These are phyloP conservation scores for Limnephilus auricula DNA, from an alignment of 2,888 invertebrate species.

Conservation along the genomic window DNA sequence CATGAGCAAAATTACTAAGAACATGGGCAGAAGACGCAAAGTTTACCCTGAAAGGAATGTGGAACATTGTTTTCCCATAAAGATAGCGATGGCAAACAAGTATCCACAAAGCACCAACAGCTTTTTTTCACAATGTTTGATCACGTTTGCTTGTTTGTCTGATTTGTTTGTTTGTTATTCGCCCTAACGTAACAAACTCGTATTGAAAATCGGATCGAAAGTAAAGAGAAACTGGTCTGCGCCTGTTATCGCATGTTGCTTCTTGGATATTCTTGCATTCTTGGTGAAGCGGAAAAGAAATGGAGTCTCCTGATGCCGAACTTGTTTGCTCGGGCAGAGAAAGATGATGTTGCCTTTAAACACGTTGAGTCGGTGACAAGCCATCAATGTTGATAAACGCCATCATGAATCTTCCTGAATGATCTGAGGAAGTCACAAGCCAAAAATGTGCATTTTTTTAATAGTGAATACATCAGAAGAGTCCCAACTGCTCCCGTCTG, in stretches of 20 bases:
- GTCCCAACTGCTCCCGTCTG: too few relatives aligned
- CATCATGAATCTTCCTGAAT: neutral
- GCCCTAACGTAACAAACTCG: conserved; percentile 10
- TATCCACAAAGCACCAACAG: neutral
- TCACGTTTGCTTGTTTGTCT: neutral
- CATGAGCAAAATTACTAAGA: neutral
- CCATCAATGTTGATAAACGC: neutral
- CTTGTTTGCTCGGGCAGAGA: conserved; percentile 8
- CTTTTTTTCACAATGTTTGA: neutral
- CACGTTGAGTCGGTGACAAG: neutral
- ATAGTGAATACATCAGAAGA: too few relatives aligned
- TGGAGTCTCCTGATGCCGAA: conserved; percentile 8
- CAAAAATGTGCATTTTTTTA: too few relatives aligned
- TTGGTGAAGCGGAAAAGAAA: conserved; percentile 13
- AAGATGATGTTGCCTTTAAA: neutral
- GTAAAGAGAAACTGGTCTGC: conserved; percentile 24
- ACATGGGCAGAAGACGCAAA: neutral
- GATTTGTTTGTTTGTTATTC: neutral
- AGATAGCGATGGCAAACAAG: neutral
- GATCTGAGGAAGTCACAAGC: neutral
- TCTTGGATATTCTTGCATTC: conserved; percentile 7
- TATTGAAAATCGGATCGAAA: conserved; percentile 8
- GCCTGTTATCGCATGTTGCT: conserved; percentile 12
- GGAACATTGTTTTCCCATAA: neutral
- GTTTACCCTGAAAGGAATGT: neutral